Evolutionary conservation across 2,113 vertebrate species (phyloP).

Genomic region (Tympanuchus pallidicinctus): DNA sequence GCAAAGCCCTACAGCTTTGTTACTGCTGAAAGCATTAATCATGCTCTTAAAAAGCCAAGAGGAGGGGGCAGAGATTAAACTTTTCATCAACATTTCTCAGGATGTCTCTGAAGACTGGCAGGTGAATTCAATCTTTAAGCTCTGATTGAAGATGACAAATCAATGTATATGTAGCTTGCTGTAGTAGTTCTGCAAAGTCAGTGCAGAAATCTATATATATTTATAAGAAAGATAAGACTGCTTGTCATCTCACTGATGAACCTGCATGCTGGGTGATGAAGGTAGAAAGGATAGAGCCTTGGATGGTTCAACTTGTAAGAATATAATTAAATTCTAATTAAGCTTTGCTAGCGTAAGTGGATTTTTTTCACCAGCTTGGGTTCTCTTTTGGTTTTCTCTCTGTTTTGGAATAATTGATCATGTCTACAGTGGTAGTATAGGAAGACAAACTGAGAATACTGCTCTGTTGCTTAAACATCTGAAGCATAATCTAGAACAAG

Average conservation of each 20-base stretch:
- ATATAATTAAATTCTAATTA: constrained; percentile 9
- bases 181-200: neutral
- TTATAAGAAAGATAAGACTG: neutral
- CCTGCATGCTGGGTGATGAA: neutral
- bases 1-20: neutral
- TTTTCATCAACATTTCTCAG: neutral
- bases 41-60: neutral
- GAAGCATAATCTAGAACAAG: neutral
- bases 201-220: neutral
- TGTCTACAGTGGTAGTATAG: neutral
- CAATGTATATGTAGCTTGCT: neutral
- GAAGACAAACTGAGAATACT: neutral
- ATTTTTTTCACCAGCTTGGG: neutral
- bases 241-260: neutral
- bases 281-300: neutral
- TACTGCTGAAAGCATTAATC: neutral
- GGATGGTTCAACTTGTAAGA: neutral
- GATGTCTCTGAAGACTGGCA: neutral
- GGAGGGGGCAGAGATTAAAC: neutral
- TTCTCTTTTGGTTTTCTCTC: neutral
- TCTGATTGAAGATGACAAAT: neutral
- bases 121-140: neutral
- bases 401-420: neutral
- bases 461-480: neutral
- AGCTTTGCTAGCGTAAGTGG: neutral